A percentile compares a stretch with the other conserved stretches of the same genome.
Conservation (phyloP, 1,140 invertebrate species). For the Dolichoris vasculosae region DNA sequence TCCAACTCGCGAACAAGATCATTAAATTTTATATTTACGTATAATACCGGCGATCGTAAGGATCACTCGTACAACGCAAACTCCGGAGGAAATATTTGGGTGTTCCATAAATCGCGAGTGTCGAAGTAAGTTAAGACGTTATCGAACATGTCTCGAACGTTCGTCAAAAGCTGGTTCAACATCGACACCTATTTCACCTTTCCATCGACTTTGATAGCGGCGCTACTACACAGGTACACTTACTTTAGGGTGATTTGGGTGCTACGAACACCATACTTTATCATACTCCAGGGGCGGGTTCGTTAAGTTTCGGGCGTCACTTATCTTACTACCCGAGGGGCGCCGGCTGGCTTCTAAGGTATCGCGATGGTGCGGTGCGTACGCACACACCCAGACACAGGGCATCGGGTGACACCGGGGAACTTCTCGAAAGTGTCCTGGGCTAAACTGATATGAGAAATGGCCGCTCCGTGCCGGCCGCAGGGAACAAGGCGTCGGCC, state of each 20-base stretch:
- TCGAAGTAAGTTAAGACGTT: neutral
- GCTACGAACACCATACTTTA: neutral
- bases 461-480: conserved; percentile 72
- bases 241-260: neutral
- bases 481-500: conserved; percentile 65
- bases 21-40: no score
- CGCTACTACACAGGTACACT: neutral
- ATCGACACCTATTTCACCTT: neutral
- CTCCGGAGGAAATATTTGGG: neutral
- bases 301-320: conserved; percentile 67
- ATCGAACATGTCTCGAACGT: neutral
- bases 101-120: neutral
- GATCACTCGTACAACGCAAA: no score
- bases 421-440: conserved; percentile 72
- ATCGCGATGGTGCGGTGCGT: neutral
- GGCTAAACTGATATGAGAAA: conserved; percentile 74
- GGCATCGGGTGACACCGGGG: conserved; percentile 67
- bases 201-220: neutral
- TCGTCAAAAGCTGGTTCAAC: neutral
- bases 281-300: conserved; percentile 63
- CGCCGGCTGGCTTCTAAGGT: conserved; percentile 51
- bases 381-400: conserved; percentile 48
- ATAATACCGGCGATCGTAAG: no score
- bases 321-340: conserved; percentile 64
- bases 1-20: no score